These are phyloP conservation scores for Lanius ludovicianus DNA, from an alignment of 2,113 vertebrate genomes.

Conservation along the genomic window DNA sequence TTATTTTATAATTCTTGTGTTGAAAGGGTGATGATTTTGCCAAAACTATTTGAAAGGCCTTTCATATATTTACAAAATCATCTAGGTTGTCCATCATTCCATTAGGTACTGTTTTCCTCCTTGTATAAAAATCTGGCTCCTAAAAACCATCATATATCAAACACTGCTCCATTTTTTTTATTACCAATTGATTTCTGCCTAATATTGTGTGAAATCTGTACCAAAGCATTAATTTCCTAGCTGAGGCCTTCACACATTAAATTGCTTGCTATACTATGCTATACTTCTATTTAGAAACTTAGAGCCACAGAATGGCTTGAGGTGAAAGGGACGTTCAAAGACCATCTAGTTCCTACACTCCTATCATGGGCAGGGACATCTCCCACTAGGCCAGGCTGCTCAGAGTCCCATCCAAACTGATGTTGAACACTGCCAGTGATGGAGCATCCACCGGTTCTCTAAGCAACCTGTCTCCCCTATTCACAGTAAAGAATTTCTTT, in stretches of 20 bases:
- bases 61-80: neutral
- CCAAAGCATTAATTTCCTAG: neutral
- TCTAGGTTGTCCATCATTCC: neutral
- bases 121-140: neutral
- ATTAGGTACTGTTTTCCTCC: neutral
- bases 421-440: neutral
- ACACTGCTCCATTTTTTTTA: neutral
- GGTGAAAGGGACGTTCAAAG: neutral
- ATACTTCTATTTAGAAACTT: neutral
- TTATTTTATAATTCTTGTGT: neutral
- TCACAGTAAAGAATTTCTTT: neutral
- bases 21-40: neutral
- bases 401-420: neutral
- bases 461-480: neutral
- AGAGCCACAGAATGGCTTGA: neutral
- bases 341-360: rapidly evolving
- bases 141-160: neutral
- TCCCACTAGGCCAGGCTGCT: neutral
- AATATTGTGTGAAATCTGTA: neutral
- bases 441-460: neutral
- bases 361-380: rapidly evolving
- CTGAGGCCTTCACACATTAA: neutral
- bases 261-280: neutral
- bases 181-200: neutral
- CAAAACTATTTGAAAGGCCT: neutral